Percentiles rank a stretch among this genome's conserved stretches.
Evolutionary conservation across 2,113 vertebrate species (phyloP).

Genomic region (Silurus asotus): DNA sequence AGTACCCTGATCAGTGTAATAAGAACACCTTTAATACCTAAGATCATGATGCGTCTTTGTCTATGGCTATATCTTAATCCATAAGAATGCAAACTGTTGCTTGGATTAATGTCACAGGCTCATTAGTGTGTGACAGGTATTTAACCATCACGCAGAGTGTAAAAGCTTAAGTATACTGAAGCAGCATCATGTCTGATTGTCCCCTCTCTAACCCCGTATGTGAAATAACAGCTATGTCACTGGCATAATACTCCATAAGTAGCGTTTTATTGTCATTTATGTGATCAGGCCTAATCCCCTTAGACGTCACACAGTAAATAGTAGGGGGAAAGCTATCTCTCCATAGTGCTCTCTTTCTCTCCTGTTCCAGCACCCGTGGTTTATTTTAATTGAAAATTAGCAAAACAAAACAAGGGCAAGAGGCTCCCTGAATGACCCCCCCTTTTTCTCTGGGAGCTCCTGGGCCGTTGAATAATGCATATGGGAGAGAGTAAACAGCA

Average conservation of each 20-base stretch:
- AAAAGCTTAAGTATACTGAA: constrained; percentile 53
- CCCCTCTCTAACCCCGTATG: constrained; percentile 60
- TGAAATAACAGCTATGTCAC: constrained; percentile 68
- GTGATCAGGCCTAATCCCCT: constrained; percentile 70
- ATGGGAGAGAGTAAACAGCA: constrained; percentile 99
- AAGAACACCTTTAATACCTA: not conserved
- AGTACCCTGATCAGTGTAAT: not conserved
- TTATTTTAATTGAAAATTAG: constrained; percentile 99
- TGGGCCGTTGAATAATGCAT: constrained; percentile 99
- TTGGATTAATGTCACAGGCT: constrained; percentile 25
- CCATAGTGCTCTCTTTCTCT: constrained; percentile 47
- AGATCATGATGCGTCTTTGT: not conserved
- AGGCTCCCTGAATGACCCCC: constrained; percentile 91
- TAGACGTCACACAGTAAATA: constrained; percentile 63
- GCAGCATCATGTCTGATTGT: constrained; percentile 61
- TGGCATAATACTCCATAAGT: constrained; percentile 70
- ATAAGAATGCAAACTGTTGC: constrained; percentile 47
- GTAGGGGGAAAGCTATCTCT: constrained; percentile 50
- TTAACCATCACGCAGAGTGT: constrained; percentile 33
- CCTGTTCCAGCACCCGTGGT: constrained; percentile 86
- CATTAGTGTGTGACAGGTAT: constrained; percentile 47
- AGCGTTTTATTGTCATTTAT: constrained; percentile 71
- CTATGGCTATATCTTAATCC: not conserved
- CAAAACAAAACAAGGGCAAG: constrained; percentile 83
- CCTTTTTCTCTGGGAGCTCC: constrained; percentile 89